phyloP scores from a whole-genome alignment of 2,888 invertebrate genomes.

The Thecophora atra region DNA sequence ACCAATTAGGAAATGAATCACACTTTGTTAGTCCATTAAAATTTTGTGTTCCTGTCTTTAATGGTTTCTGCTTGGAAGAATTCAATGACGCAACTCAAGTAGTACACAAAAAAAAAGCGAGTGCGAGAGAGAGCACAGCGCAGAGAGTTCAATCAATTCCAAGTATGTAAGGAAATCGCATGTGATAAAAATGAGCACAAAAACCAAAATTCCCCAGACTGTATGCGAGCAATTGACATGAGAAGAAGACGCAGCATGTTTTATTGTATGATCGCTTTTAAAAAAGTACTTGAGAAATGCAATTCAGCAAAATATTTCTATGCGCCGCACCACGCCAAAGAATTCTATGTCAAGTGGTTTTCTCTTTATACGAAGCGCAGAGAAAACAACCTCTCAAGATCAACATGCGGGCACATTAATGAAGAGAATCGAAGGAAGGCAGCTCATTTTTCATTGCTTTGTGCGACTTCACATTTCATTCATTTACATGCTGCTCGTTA shows the following conservation, averaged over 20 bases:
- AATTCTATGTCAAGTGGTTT: slow-evolving; percentile 34
- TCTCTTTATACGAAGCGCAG: slow-evolving; percentile 17
- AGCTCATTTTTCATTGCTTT: too few species aligned
- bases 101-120: too few species aligned
- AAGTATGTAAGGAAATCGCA: too few species aligned
- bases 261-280: slow-evolving; percentile 17
- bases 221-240: slow-evolving; percentile 16
- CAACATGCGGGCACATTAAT: slow-evolving; percentile 25
- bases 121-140: too few species aligned
- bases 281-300: slow-evolving; percentile 30
- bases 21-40: too few species aligned
- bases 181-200: background rate
- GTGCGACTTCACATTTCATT: too few species aligned
- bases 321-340: background rate
- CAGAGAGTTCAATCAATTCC: too few species aligned
- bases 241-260: too few species aligned
- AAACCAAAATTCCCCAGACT: background rate
- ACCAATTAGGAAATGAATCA: too few species aligned
- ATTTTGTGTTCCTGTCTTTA: too few species aligned
- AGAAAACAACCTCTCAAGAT: slow-evolving; percentile 1
- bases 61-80: too few species aligned
- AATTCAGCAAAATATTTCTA: slow-evolving; percentile 34
- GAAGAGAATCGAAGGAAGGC: background rate
- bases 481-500: slow-evolving; percentile 1
- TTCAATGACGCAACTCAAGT: too few species aligned